Evolutionary conservation across 2,888 invertebrate genomes (phyloP), one percentile per base, ranked within the genome.

Genomic region (Dendrolimus pini): DNA sequence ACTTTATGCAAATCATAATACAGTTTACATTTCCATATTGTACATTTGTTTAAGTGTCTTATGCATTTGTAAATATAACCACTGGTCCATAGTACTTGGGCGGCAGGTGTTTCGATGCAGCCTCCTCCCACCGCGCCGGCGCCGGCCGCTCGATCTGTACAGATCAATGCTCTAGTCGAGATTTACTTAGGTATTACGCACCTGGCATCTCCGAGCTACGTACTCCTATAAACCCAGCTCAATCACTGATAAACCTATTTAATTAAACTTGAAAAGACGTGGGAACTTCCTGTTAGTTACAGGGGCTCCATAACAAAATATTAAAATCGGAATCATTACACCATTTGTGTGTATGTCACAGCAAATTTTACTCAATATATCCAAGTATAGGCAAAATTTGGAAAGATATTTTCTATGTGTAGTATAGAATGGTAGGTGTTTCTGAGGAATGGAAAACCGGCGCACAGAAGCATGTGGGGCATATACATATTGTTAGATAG

Each of bases 141-240:
- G 83, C 83, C 80, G 80, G 68, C 75, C 74, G 77, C 79, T 77
- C 78, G 78, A 75, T 76, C 78, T 71, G 70, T 69, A 75, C 80
- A 82, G 89, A 89, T 85, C 89, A 89, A 82, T 81, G 89, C 83
- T 88, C 89, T 83, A 84, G 78, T 74, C 68, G 85, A 86, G 89
- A 89, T 89, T 89, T 87, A 80, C 83, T 81, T 80, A 78, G 78
- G 79, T 77, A 77, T 62, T 67, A 30, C 30, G 30, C 73, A 75
- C 76, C 74, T 75, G 74, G 73, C 62, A 56, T 55, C 53, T 56
- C 57, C 30, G 58, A 55, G 53, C 52, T 56, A 47, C 47, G 12
- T 47, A 30, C 30, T 30, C 30, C 30, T 30, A 47, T 47, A 47
- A 47, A 47, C 47, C 30, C 30, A 30, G 30, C 30, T 30, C 30